Conservation (phyloP, 2,888 invertebrate genomes). For the Panzeria rudis region DNA sequence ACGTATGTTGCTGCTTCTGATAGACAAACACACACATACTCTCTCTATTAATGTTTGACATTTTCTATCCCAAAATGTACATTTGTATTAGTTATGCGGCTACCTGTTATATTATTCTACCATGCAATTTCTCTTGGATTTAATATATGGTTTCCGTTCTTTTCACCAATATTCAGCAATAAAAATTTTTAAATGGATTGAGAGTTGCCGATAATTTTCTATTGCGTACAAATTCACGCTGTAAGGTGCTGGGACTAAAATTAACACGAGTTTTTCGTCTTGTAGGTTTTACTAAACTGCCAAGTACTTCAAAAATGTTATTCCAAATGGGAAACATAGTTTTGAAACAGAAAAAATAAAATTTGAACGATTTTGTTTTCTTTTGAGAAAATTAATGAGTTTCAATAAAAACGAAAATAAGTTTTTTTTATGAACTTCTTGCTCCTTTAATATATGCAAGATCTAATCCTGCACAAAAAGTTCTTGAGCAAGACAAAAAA, state of each 20-base stretch:
- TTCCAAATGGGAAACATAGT: constrained; percentile 72
- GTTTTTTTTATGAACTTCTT: too few relatives aligned
- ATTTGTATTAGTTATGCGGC: too few relatives aligned
- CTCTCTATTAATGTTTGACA: too few relatives aligned
- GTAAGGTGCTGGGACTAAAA: constrained; percentile 77
- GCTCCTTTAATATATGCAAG: too few relatives aligned
- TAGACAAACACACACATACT: too few relatives aligned
- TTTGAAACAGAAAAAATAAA: constrained; percentile 17
- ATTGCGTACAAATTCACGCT: constrained; percentile 76
- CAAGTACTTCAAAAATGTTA: constrained; percentile 74
- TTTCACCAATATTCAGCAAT: constrained; percentile 74
- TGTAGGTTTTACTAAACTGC: constrained; percentile 63
- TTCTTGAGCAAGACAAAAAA: too few relatives aligned
- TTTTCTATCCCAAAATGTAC: too few relatives aligned
- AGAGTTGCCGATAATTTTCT: constrained; percentile 76
- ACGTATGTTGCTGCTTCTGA: too few relatives aligned
- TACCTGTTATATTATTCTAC: too few relatives aligned
- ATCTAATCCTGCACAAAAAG: too few relatives aligned
- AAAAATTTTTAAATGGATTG: constrained; percentile 80
- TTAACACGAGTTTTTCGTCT: constrained; percentile 73
- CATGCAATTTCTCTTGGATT: constrained; percentile 47
- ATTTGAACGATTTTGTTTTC: constrained; percentile 42
- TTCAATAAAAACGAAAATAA: constrained; percentile 10
- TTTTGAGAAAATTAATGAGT: constrained; percentile 16
- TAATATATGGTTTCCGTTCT: neutral